phyloP scores from a whole-genome alignment of 2,113 vertebrate genomes.

The Thunnus maccoyii region DNA sequence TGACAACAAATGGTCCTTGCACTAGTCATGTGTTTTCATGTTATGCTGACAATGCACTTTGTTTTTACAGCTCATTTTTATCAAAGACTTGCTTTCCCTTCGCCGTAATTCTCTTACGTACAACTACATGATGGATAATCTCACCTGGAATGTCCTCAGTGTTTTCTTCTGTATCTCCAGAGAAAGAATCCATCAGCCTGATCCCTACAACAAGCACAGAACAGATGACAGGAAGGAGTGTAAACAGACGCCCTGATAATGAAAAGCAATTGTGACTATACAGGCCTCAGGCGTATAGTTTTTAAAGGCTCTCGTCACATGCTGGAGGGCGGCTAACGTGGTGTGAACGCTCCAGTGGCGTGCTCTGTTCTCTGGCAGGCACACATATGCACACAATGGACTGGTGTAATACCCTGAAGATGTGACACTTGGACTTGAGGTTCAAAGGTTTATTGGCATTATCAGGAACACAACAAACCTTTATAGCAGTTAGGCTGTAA shows the following conservation, averaged over 20 bases:
- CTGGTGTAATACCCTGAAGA: constrained; percentile 7
- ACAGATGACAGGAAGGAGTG: neutral
- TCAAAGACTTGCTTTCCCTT: neutral
- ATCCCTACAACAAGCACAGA: constrained; percentile 20
- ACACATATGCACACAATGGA: neutral
- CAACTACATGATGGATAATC: constrained; percentile 34
- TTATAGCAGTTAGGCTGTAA: neutral
- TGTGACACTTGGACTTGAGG: constrained; percentile 36
- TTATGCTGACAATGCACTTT: neutral
- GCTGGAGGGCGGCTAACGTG: neutral
- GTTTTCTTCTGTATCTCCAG: constrained; percentile 86
- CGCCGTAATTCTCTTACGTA: neutral
- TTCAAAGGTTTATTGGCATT: constrained; percentile 80
- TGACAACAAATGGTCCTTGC: neutral
- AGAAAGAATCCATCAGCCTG: constrained; percentile 87
- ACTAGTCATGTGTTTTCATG: neutral
- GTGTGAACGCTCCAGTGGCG: neutral
- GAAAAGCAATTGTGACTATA: neutral
- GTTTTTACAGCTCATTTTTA: neutral
- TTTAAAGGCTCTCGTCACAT: neutral
- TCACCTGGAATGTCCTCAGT: constrained; percentile 90
- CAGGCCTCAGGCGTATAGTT: neutral
- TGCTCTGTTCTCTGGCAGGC: neutral
- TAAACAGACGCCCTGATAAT: neutral
- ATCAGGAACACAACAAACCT: constrained; percentile 32